Conservation (phyloP, 2,797 vertebrate genomes). For the Sebastes cheni region DNA sequence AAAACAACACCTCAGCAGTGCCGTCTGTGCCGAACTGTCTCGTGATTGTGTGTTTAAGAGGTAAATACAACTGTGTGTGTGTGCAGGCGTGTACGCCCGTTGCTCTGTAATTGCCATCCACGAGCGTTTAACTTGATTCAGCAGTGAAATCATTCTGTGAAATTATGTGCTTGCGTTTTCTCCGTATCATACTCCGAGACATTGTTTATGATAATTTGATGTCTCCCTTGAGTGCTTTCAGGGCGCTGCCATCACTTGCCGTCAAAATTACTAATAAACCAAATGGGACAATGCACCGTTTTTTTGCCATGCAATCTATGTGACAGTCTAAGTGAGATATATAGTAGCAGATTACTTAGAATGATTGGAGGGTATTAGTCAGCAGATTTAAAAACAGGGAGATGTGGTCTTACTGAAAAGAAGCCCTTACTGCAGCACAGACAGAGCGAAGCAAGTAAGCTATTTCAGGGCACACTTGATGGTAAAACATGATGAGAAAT, state of each 20-base stretch:
- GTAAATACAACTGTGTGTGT: not conserved
- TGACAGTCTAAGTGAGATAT: not conserved
- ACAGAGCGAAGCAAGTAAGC: not conserved
- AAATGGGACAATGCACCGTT: constrained; percentile 19
- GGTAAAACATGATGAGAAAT: constrained; percentile 2
- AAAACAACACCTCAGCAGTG: constrained; percentile 5
- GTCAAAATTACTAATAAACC: constrained; percentile 18
- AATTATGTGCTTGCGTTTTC: constrained; percentile 24
- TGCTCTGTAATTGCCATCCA: constrained; percentile 8
- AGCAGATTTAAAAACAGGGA: constrained; percentile 13
- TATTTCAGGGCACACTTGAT: constrained; percentile 13
- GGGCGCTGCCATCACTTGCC: constrained; percentile 1
- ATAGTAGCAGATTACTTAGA: not conserved
- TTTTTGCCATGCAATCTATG: constrained; percentile 3
- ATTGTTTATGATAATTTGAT: constrained; percentile 40
- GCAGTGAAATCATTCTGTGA: constrained; percentile 9
- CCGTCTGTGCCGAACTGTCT: not conserved
- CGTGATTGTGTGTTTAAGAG: not conserved
- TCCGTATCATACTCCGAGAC: constrained; percentile 8
- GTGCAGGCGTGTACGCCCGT: not conserved
- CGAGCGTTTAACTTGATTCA: constrained; percentile 32
- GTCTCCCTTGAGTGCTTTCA: constrained; percentile 23
- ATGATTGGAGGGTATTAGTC: not conserved
- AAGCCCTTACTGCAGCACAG: not conserved
- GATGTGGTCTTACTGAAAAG: not conserved